These are phyloP conservation scores for Pycnomerus fuliginosus DNA, from an alignment of 2,888 invertebrate genomes.

Conservation along the genomic window DNA sequence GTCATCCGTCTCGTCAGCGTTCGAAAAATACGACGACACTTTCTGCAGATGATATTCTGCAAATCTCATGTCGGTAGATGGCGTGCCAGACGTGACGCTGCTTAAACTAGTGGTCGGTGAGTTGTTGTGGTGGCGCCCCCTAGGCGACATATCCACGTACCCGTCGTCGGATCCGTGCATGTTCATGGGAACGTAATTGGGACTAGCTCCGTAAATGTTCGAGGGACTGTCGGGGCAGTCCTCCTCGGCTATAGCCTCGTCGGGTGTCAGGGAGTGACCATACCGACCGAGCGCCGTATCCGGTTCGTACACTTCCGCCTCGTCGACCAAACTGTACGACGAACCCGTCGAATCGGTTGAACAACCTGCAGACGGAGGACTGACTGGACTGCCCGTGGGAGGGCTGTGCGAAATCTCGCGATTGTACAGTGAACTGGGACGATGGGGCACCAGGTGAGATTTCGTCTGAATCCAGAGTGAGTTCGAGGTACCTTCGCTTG, in stretches of 20 bases:
- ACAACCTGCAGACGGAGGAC: slow-evolving; percentile 58
- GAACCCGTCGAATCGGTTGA: slow-evolving; percentile 70
- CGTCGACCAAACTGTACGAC: slow-evolving; percentile 68
- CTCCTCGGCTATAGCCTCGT: slow-evolving; percentile 68
- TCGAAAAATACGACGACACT: slow-evolving; percentile 70
- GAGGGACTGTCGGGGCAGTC: slow-evolving; percentile 52
- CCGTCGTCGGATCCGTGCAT: slow-evolving; percentile 57
- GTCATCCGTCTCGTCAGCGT: slow-evolving; percentile 58
- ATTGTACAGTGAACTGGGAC: slow-evolving; percentile 54
- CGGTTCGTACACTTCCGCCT: slow-evolving; percentile 51
- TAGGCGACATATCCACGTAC: slow-evolving; percentile 63
- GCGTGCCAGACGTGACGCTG: slow-evolving; percentile 76
- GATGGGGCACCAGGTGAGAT: slow-evolving; percentile 50
- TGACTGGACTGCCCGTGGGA: slow-evolving; percentile 59
- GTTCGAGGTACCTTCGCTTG: slow-evolving; percentile 59
- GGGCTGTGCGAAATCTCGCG: slow-evolving; percentile 52
- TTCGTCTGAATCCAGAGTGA: slow-evolving; percentile 42
- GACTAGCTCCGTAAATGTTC: slow-evolving; percentile 27
- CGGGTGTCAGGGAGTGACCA: slow-evolving; percentile 60
- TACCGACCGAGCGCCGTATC: slow-evolving; percentile 45
- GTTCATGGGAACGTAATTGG: slow-evolving; percentile 68
- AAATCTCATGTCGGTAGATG: slow-evolving; percentile 76
- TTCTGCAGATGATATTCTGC: slow-evolving; percentile 80
- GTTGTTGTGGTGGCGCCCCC: slow-evolving; percentile 47
- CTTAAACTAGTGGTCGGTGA: slow-evolving; percentile 69